phyloP scores from a whole-genome alignment of 2,888 invertebrate genomes.

The Mesorhabditis spiculigera region DNA sequence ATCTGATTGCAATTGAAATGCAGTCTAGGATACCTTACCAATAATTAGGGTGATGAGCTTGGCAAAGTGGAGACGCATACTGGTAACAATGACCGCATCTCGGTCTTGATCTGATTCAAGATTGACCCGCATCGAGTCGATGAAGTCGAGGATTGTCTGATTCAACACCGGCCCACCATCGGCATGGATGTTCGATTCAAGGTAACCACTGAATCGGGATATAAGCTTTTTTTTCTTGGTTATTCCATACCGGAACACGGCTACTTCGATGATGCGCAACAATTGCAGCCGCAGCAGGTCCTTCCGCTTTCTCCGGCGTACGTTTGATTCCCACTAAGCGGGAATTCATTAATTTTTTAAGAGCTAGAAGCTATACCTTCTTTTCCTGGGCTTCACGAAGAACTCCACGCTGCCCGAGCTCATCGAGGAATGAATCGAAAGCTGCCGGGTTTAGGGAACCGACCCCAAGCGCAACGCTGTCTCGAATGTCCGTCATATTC shows the following conservation, averaged over 20 bases:
- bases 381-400: constrained; percentile 76
- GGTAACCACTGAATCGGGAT: not conserved
- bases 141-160: constrained; percentile 84
- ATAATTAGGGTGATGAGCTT: constrained; percentile 89
- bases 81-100: constrained; percentile 76
- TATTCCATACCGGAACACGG: constrained; percentile 65
- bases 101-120: constrained; percentile 77
- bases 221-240: not conserved
- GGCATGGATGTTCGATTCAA: not conserved
- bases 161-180: constrained; percentile 67
- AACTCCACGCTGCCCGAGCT: constrained; percentile 73
- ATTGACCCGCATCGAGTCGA: constrained; percentile 86
- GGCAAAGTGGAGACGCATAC: constrained; percentile 87
- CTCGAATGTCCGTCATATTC: constrained; percentile 80
- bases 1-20: not conserved
- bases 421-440: constrained; percentile 94
- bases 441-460: constrained; percentile 92
- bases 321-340: constrained; percentile 75
- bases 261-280: constrained; percentile 83
- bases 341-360: not conserved
- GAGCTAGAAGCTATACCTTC: constrained; percentile 16
- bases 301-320: constrained; percentile 80
- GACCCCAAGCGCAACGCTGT: constrained; percentile 78
- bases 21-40: constrained; percentile 61
- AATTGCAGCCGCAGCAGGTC: constrained; percentile 88